Conservation (phyloP, 2,113 vertebrate genomes). For the Poeciliopsis prolifica region DNA sequence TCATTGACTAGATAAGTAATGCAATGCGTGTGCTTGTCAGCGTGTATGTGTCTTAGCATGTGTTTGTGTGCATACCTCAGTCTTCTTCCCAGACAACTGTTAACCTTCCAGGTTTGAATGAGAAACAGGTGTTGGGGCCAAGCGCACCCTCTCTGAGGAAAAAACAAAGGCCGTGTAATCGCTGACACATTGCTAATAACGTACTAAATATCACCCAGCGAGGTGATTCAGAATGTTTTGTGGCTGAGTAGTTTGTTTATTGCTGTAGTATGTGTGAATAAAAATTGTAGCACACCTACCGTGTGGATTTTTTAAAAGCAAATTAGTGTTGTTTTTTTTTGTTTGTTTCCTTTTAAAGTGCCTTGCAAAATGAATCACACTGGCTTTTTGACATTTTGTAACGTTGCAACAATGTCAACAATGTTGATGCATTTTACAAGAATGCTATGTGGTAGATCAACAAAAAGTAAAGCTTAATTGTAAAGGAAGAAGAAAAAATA, state of each 20-base stretch:
- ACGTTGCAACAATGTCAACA: background rate
- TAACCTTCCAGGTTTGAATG: slow-evolving; percentile 65
- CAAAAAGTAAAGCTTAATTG: too few relatives aligned
- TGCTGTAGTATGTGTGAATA: slow-evolving; percentile 13
- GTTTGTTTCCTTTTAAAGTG: background rate
- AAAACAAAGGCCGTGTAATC: slow-evolving; percentile 42
- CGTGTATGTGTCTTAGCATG: slow-evolving; percentile 15
- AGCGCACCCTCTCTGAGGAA: slow-evolving; percentile 21
- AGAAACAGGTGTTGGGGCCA: slow-evolving; percentile 65
- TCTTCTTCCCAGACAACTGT: slow-evolving; percentile 56
- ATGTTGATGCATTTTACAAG: too few relatives aligned
- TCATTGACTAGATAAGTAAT: slow-evolving; percentile 22
- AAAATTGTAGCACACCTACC: background rate
- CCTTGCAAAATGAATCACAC: background rate
- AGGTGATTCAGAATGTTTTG: slow-evolving; percentile 19
- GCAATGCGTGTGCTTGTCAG: slow-evolving; percentile 7
- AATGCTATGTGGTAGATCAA: too few relatives aligned
- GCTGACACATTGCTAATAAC: slow-evolving; percentile 54
- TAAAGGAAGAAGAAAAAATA: too few relatives aligned
- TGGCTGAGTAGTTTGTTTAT: slow-evolving; percentile 16
- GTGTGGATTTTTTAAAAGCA: background rate
- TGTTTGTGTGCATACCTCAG: slow-evolving; percentile 22
- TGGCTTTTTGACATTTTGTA: background rate
- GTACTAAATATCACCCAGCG: slow-evolving; percentile 28
- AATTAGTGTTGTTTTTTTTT: too few relatives aligned